A percentile compares a stretch with the other conserved stretches of the same genome.
Evolutionary conservation across 23 tunicate species (phyloP).

Genomic region (Diplosoma virens): DNA sequence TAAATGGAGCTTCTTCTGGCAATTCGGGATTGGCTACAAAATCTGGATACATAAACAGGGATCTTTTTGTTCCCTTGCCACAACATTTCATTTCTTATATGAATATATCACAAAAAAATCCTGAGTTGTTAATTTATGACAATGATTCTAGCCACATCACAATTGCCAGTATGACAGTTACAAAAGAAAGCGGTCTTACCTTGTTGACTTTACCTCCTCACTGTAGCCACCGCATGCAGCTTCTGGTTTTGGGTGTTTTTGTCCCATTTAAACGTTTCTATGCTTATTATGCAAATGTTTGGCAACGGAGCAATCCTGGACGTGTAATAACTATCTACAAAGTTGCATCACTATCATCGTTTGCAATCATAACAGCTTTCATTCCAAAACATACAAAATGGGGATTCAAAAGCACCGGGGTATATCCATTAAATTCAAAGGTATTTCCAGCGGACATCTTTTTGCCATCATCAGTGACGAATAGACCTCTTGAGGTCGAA

Average conservation of each 20-base stretch:
- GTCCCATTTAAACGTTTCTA: conserved; percentile 43
- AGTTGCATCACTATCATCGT: conserved; percentile 25
- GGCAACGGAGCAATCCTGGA: conserved; percentile 30
- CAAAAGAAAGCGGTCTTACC: conserved; percentile 21
- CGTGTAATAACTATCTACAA: conserved; percentile 17
- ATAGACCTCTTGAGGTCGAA: conserved; percentile 14
- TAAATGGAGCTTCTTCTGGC: conserved; percentile 18
- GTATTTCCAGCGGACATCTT: conserved; percentile 15
- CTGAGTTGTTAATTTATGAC: conserved; percentile 28
- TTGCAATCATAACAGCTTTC: conserved; percentile 27
- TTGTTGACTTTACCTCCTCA: conserved; percentile 54
- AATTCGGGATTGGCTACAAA: conserved; percentile 15
- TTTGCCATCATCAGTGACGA: conserved; percentile 36
- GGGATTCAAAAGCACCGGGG: conserved; percentile 15
- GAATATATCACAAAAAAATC: conserved; percentile 27
- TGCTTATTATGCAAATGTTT: background rate
- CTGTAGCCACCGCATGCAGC: conserved; percentile 48
- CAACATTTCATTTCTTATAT: conserved; percentile 33
- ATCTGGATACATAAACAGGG: conserved; percentile 13
- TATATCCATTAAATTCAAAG: conserved; percentile 25
- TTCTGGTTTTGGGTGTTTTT: conserved; percentile 46
- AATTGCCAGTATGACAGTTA: conserved; percentile 5
- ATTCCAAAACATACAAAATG: conserved; percentile 24
- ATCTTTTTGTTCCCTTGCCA: conserved; percentile 7
- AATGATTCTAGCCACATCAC: conserved; percentile 27